These are phyloP conservation scores for Anser brachyrhynchus DNA, from an alignment of 2,113 vertebrate genomes.

Conservation along the genomic window DNA sequence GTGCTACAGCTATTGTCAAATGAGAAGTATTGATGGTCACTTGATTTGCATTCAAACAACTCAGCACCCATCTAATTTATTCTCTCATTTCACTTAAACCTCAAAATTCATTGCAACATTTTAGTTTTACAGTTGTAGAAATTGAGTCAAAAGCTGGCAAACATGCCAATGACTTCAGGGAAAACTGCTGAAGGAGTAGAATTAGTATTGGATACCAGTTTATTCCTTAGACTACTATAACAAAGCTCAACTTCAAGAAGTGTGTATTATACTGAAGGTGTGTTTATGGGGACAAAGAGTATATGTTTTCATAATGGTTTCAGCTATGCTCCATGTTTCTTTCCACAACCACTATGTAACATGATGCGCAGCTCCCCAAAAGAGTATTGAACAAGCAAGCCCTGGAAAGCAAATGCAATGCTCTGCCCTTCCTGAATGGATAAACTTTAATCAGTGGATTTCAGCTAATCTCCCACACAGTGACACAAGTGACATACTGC, in stretches of 20 bases:
- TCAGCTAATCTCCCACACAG: neutral
- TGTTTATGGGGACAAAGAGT: neutral
- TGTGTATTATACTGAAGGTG: neutral
- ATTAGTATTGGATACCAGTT: neutral
- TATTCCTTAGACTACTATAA: neutral
- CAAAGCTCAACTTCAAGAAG: neutral
- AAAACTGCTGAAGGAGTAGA: neutral
- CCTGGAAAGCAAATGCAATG: neutral
- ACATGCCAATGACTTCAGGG: neutral
- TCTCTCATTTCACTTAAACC: neutral
- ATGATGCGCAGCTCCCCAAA: neutral
- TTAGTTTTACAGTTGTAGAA: neutral
- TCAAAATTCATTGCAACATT: neutral
- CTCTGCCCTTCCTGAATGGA: neutral
- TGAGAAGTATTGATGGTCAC: neutral
- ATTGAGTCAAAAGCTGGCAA: neutral
- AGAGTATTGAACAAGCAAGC: neutral
- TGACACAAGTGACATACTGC: neutral
- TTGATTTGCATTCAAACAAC: neutral
- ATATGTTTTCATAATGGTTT: rapidly evolving
- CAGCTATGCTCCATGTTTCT: neutral
- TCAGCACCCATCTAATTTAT: neutral
- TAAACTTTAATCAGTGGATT: neutral
- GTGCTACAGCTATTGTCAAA: neutral
- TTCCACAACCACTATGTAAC: neutral